Conservation (phyloP, 2,888 invertebrate species). For the Molorchus minor region DNA sequence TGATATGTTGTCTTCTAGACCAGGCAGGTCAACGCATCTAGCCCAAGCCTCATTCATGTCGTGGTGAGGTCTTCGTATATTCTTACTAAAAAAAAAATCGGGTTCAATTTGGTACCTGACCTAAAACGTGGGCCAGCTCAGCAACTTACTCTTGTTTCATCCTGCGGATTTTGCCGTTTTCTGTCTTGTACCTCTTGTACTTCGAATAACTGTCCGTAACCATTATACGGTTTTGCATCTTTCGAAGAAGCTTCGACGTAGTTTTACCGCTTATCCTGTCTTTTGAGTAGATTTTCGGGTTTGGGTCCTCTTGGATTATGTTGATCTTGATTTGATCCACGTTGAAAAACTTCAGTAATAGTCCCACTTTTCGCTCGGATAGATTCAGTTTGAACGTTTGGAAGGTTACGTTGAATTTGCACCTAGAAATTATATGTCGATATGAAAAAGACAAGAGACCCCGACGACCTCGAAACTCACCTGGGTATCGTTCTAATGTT, state of each 20-base stretch:
- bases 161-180: slow-evolving; percentile 38
- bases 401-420: slow-evolving; percentile 78
- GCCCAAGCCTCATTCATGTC: slow-evolving; percentile 74
- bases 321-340: slow-evolving; percentile 48
- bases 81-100: slow-evolving; percentile 41
- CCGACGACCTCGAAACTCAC: slow-evolving; percentile 40
- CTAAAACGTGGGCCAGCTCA: not conserved
- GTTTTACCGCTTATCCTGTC: slow-evolving; percentile 42
- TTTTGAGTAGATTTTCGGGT: slow-evolving; percentile 40
- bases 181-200: slow-evolving; percentile 42
- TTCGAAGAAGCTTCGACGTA: slow-evolving; percentile 37
- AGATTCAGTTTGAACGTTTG: slow-evolving; percentile 78
- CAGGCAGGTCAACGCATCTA: slow-evolving; percentile 78
- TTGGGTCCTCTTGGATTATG: slow-evolving; percentile 41
- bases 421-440: slow-evolving; percentile 69
- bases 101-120: not conserved
- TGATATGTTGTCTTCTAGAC: slow-evolving; percentile 85
- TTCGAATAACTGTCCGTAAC: slow-evolving; percentile 42
- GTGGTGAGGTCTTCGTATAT: slow-evolving; percentile 31
- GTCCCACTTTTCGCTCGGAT: slow-evolving; percentile 75
- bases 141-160: slow-evolving; percentile 41
- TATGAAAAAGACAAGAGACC: too few species aligned
- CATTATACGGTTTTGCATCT: slow-evolving; percentile 42
- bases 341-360: slow-evolving; percentile 70
- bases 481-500: slow-evolving; percentile 56